Percentiles rank a stretch among this genome's conserved stretches.
phyloP scores from a whole-genome alignment of 2,888 invertebrate genomes.

The Amphimallon solstitiale region DNA sequence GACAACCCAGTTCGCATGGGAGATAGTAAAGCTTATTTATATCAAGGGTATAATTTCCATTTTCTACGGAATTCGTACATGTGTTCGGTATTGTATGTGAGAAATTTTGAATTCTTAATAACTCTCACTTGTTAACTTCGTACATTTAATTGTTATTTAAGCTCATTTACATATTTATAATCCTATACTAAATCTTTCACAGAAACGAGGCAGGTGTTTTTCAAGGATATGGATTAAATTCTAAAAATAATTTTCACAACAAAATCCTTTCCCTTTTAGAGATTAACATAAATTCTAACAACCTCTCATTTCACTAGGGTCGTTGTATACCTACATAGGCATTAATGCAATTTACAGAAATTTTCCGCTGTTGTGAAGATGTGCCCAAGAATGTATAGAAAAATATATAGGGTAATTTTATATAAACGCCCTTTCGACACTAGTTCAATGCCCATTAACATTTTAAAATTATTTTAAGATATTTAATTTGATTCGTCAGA shows the following conservation, averaged over 20 bases:
- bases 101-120: conserved; percentile 4
- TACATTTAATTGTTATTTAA: conserved; percentile 15
- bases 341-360: neutral
- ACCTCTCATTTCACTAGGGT: neutral
- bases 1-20: conserved; percentile 26
- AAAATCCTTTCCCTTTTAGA: conserved; percentile 9
- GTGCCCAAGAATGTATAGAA: too few relatives aligned
- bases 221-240: neutral
- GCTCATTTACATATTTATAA: neutral
- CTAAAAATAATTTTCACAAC: neutral
- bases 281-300: conserved; percentile 8
- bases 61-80: conserved; percentile 15
- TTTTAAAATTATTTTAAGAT: too few relatives aligned
- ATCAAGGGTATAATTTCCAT: conserved; percentile 17
- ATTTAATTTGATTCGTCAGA: too few relatives aligned
- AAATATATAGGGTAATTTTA: too few relatives aligned
- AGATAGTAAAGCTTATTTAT: conserved; percentile 33
- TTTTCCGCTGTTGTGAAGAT: too few relatives aligned
- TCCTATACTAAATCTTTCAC: neutral
- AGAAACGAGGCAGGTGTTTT: neutral
- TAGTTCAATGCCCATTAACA: too few relatives aligned
- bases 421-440: too few relatives aligned
- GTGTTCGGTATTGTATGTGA: neutral
- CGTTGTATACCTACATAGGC: neutral
- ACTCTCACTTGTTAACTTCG: neutral